These are phyloP conservation scores for Apamea sordens DNA, from an alignment of 2,888 invertebrate genomes.

Conservation along the genomic window DNA sequence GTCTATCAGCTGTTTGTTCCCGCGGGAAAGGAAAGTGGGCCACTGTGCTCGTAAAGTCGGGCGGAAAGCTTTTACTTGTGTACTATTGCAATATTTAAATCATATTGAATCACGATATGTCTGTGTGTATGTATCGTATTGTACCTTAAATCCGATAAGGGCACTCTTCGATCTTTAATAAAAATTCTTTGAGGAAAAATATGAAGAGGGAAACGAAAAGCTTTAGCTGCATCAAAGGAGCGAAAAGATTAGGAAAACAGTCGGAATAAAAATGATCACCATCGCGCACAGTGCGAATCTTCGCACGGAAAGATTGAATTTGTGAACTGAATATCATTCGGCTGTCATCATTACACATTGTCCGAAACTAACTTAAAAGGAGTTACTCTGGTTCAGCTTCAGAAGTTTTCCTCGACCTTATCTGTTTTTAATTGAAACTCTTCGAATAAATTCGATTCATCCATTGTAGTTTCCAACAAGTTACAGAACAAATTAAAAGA, in stretches of 20 bases:
- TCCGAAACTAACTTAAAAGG: neutral
- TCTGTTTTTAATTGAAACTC: conserved; percentile 53
- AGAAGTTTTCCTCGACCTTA: conserved; percentile 21
- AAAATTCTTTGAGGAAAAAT: conserved; percentile 38
- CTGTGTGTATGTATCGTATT: conserved; percentile 7
- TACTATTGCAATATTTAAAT: conserved; percentile 63
- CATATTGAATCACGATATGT: conserved; percentile 29
- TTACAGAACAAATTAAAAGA: conserved; percentile 63
- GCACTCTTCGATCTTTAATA: conserved; percentile 48
- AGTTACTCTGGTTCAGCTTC: conserved; percentile 22
- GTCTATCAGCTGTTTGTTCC: conserved; percentile 46
- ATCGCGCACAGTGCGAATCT: neutral
- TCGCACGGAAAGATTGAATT: neutral
- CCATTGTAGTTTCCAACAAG: conserved; percentile 55
- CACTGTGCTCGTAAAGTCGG: conserved; percentile 37
- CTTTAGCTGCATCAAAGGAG: conserved; percentile 23
- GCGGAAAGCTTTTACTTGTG: conserved; percentile 41
- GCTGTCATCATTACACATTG: conserved; percentile 3
- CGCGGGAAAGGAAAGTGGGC: conserved; percentile 49
- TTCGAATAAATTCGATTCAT: conserved; percentile 56
- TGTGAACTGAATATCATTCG: neutral
- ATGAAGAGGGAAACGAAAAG: conserved; percentile 18
- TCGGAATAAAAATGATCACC: conserved; percentile 7
- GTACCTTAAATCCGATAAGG: conserved; percentile 30
- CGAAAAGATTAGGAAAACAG: conserved; percentile 23